Base-by-base conservation (phyloP, 2,113 vertebrate genomes). In the Ginglymostoma cirratum region DNA sequence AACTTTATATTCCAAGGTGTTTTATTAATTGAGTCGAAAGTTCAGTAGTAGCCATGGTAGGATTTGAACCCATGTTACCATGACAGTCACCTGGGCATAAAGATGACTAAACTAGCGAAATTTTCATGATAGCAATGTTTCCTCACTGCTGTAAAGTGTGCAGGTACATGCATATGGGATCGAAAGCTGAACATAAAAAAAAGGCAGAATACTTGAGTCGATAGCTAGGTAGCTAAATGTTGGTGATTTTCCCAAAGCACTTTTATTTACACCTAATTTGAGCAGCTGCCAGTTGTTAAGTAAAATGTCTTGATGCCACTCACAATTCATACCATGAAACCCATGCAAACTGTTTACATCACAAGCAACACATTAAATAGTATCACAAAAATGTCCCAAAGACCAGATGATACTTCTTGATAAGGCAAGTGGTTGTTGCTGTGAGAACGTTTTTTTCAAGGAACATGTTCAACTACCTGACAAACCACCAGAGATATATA, bases 391-490 rank as follows among this genome's bases (percentile, higher is more conserved):
- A 23, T 93, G 61, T n/a, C 23, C 21, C 69, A 95, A 95, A 27
- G 93, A 70, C 38, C 10, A 76, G 66, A 42, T 72, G 52, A 45
- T n/a, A 45, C n/a, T 61, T 90, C 27, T 10, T 15, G 34, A 38
- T 21, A 94, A 38, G 10, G 19, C 21, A 94, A 42, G 72, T 72
- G 45, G 15, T 76, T 52, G 93, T 15, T 42, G 24, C 15, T 48
- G 52, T 14, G 42, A 95, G 24, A 17, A 34, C n/a, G 66, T 17
- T 93, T 6, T n/a, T 6, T 34, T 66, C 30, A 66, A 67, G 42
- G 38, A 83, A 52, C 17, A 34, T 27, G 52, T 45, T 48, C 69
- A 95, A 95, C 94, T 72, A 95, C 94, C 94, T 95, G 69, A 72
- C 69, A n/a, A 52, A 48, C 66, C n/a, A 72, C 93, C 94, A 95